Evolutionary conservation across 1,140 invertebrate species (phyloP), one percentile per base, ranked within the genome.

Genomic region (Drosophila punjabiensis): DNA sequence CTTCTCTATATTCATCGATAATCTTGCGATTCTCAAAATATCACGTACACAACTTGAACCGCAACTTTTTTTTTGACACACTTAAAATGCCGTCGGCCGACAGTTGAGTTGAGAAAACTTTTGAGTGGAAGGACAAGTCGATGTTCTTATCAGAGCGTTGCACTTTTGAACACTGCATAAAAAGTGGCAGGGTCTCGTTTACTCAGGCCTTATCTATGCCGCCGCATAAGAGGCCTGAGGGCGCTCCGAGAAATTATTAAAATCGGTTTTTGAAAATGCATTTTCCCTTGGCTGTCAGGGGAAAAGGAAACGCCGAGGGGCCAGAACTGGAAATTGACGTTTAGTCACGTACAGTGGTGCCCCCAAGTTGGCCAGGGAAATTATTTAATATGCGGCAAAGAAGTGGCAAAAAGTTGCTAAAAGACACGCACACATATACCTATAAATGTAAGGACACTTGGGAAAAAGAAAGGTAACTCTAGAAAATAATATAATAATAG

Each of bases 41-140:
- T 81, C 84, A 87, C 84, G 81, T 87, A 65, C 76, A 32, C 24
- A 66, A 77, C 73, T 80, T 52, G 76, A 68, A 66, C 30, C 33
- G 53, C 39, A 87, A 89, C 77, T 87, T 89, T 66, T 87, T 89
- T 66, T 88, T 87, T 87, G 84, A 87, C 84, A 84, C 73, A 89
- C 77, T 89, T 84, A 68, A 52, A 77, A 67, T 70, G 84, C 85
- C 85, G 68, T 56, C 63, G 81, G 84, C 64, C 63, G 47, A 24
- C 9, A n/a, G 28, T 32, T 50, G 50, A 58, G 75, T 55, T 69
- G 58, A 47, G 75, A 18, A 65, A 76, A 77, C 70, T 85, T 85
- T 53, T 30, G 37, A 71, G 59, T 65, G 83, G 70, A 70, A 67
- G 69, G 63, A 82, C 37, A 59, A 37, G 24, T 30, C 24, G 68